A percentile compares a stretch with the other conserved stretches of the same genome.
These are phyloP conservation scores for Drosophila azteca DNA, from an alignment of 1,140 invertebrate species.

Conservation along the genomic window DNA sequence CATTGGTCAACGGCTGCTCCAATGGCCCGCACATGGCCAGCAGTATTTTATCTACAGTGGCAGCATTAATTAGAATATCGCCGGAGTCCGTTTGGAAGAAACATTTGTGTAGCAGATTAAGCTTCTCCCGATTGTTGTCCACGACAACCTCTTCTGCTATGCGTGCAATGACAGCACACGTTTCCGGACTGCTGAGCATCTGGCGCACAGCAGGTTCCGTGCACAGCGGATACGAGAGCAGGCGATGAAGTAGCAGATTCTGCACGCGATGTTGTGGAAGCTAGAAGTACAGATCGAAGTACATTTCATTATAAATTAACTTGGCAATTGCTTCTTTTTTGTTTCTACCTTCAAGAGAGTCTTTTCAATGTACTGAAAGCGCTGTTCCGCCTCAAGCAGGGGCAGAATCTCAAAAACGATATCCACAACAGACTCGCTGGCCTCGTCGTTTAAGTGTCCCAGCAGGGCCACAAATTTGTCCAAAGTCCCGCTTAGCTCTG, in stretches of 20 bases:
- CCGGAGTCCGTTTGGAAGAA: constrained; percentile 81
- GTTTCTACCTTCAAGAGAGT: constrained; percentile 45
- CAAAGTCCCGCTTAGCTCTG: constrained; percentile 84
- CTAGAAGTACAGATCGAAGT: constrained; percentile 28
- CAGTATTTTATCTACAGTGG: constrained; percentile 85
- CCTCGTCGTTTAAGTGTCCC: constrained; percentile 71
- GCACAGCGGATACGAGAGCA: constrained; percentile 84
- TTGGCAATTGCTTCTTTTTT: background rate
- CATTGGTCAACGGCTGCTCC: constrained; percentile 50
- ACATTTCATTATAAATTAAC: background rate
- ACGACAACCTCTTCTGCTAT: constrained; percentile 82
- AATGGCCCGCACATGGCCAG: constrained; percentile 79
- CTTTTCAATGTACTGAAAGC: constrained; percentile 84
- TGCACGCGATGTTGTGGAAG: constrained; percentile 56
- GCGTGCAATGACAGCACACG: constrained; percentile 81
- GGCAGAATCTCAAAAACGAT: constrained; percentile 86
- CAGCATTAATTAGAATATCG: constrained; percentile 84
- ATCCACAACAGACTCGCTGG: constrained; percentile 84
- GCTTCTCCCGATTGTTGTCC: constrained; percentile 82
- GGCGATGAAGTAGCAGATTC: constrained; percentile 84
- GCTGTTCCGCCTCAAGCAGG: constrained; percentile 84
- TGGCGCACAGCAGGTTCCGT: constrained; percentile 84
- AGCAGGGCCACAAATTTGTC: constrained; percentile 85
- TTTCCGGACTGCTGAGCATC: constrained; percentile 84
- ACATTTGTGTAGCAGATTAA: constrained; percentile 83